phyloP scores from a whole-genome alignment of 2,888 invertebrate species.

The Saturnia pavonia region DNA sequence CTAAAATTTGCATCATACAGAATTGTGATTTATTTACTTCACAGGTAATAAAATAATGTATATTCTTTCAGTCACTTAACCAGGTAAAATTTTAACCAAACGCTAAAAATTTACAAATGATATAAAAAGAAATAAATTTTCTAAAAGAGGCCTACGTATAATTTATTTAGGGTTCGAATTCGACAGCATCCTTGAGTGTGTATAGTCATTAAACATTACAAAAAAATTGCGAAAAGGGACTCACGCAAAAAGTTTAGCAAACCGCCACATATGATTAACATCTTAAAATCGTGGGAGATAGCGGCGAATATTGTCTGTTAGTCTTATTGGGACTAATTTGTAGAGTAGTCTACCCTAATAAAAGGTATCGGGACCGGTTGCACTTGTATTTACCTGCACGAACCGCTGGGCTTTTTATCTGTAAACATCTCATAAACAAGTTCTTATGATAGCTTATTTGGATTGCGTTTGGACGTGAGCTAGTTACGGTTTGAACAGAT shows the following conservation, averaged over 20 bases:
- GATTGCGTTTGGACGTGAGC: constrained; percentile 42
- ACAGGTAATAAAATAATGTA: background rate
- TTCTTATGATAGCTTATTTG: constrained; percentile 41
- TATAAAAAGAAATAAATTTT: background rate
- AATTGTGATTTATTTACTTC: background rate
- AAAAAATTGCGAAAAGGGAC: constrained; percentile 38
- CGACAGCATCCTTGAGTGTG: constrained; percentile 46
- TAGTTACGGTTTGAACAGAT: constrained; percentile 34
- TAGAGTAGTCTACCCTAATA: constrained; percentile 64
- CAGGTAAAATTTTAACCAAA: too few relatives aligned
- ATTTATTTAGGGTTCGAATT: constrained; percentile 19
- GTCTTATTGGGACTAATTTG: constrained; percentile 49
- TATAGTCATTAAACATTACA: constrained; percentile 51
- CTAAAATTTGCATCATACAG: background rate
- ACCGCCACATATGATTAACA: constrained; percentile 22
- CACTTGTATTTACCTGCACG: constrained; percentile 67
- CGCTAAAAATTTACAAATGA: too few relatives aligned
- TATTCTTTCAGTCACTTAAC: background rate
- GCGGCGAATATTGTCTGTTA: constrained; percentile 36
- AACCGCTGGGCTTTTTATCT: constrained; percentile 35
- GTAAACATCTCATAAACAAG: constrained; percentile 36
- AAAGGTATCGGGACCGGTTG: constrained; percentile 54
- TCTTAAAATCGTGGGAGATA: constrained; percentile 27
- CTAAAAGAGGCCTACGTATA: background rate
- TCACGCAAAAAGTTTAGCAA: constrained; percentile 43